Conservation (phyloP, 2,888 invertebrate species). For the Augiades crinisus region DNA sequence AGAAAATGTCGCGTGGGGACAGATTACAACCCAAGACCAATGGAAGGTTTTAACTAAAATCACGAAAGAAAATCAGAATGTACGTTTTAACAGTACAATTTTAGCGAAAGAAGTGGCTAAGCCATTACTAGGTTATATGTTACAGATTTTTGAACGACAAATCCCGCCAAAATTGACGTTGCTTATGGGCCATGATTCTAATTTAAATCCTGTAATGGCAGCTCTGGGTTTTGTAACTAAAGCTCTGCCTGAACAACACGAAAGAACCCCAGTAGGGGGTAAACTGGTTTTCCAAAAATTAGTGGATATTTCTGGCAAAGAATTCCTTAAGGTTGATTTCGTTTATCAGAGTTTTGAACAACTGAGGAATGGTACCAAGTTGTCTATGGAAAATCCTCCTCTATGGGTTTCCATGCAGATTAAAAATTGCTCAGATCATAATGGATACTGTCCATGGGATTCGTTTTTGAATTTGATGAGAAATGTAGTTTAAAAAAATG, state of each 20-base stretch:
- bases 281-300: constrained; percentile 66
- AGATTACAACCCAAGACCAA: constrained; percentile 43
- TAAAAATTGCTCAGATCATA: constrained; percentile 41
- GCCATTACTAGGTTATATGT: constrained; percentile 51
- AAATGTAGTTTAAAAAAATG: background rate
- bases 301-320: constrained; percentile 40
- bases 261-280: constrained; percentile 60
- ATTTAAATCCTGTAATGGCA: constrained; percentile 47
- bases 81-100: constrained; percentile 50
- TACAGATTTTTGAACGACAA: constrained; percentile 35
- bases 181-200: constrained; percentile 64
- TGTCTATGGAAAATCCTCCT: constrained; percentile 47
- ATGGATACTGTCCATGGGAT: constrained; percentile 55
- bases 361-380: constrained; percentile 42
- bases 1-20: constrained; percentile 59
- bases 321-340: constrained; percentile 53
- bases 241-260: constrained; percentile 47
- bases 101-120: constrained; percentile 46
- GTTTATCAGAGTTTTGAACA: constrained; percentile 52
- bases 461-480: constrained; percentile 36
- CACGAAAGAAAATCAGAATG: constrained; percentile 47
- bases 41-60: constrained; percentile 50
- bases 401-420: constrained; percentile 44
- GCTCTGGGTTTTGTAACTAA: constrained; percentile 49
- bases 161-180: constrained; percentile 43